Evolutionary conservation across 2,113 vertebrate genomes (phyloP).

Genomic region (Dolichallabes microphthalmus): DNA sequence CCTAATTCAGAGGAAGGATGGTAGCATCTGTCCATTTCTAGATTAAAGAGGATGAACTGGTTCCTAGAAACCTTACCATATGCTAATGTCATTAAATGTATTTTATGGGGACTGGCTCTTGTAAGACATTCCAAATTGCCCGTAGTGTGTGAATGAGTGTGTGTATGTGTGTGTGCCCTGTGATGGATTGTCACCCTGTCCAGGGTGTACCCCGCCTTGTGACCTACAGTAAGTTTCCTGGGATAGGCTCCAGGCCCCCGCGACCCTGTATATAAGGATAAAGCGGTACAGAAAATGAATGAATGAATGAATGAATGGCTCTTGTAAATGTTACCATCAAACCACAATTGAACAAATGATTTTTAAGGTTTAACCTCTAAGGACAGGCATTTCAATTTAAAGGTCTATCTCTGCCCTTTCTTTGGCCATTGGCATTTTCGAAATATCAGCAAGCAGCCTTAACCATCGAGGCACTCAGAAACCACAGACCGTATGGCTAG

Average conservation of each 20-base stretch:
- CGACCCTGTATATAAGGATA: no score
- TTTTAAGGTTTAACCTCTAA: neutral
- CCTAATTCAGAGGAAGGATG: neutral
- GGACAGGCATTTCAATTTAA: neutral
- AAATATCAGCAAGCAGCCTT: neutral
- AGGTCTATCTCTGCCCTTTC: neutral
- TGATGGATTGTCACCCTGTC: no score
- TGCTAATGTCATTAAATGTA: neutral
- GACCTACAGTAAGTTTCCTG: no score
- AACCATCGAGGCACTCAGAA: neutral
- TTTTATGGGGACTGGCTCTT: neutral
- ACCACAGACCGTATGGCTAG: no score
- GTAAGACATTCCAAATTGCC: no score
- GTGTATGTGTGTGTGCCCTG: no score
- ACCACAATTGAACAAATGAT: neutral
- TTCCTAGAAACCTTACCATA: neutral
- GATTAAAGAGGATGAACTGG: neutral
- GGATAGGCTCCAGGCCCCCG: no score
- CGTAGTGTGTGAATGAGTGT: no score
- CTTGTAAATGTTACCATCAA: neutral
- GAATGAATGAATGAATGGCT: no score
- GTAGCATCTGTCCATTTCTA: neutral
- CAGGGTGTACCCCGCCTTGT: no score
- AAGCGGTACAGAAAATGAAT: no score
- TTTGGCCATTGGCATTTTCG: neutral